Percentiles rank a stretch among this genome's conserved stretches.
These are phyloP conservation scores for Sipha maydis DNA, from an alignment of 2,888 invertebrate genomes.

Conservation along the genomic window DNA sequence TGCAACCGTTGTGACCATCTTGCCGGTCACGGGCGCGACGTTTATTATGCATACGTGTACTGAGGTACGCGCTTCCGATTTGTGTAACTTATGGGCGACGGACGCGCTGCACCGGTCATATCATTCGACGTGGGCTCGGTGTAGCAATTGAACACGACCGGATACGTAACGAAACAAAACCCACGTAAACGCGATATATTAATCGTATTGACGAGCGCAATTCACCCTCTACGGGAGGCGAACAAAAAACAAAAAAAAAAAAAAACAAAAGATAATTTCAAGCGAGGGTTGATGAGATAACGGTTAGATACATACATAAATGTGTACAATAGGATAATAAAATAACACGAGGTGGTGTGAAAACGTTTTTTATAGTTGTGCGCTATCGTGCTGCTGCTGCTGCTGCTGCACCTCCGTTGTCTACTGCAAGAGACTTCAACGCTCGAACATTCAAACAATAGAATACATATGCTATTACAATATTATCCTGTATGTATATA, in stretches of 20 bases:
- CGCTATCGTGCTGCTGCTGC: background rate
- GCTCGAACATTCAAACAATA: slow-evolving; percentile 22
- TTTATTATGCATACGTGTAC: no score
- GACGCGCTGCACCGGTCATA: background rate
- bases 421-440: slow-evolving; percentile 12
- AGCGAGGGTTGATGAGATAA: slow-evolving; percentile 33
- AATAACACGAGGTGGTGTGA: slow-evolving; percentile 17
- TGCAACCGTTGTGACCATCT: no score
- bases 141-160: no score
- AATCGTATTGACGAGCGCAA: background rate
- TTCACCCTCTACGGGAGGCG: slow-evolving; percentile 4
- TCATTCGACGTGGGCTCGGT: background rate
- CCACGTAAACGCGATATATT: background rate
- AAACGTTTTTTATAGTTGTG: background rate
- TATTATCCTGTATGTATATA: background rate
- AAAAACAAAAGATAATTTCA: slow-evolving; percentile 46
- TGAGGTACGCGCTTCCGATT: no score
- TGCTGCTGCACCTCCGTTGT: background rate
- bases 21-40: no score
- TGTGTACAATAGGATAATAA: background rate
- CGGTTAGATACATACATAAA: background rate
- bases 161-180: background rate
- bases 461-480: background rate
- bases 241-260: no score
- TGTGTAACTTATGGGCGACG: background rate